Percentiles rank a stretch among this genome's conserved stretches.
These are phyloP conservation scores for Caenorhabditis japonica DNA, from an alignment of 2,888 invertebrate genomes.

Conservation along the genomic window DNA sequence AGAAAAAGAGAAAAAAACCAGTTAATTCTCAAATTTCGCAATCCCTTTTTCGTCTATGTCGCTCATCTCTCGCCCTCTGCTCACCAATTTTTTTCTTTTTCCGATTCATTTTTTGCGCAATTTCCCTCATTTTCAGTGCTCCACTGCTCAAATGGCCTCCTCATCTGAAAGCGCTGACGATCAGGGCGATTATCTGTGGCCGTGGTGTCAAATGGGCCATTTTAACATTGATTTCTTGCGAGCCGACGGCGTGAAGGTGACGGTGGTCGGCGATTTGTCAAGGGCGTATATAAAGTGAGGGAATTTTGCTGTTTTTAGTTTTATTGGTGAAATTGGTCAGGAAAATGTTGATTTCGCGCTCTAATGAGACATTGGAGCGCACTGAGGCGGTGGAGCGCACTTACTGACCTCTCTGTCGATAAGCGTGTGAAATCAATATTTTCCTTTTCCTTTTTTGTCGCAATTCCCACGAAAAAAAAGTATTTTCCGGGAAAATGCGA, in stretches of 20 bases:
- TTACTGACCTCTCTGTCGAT: no score
- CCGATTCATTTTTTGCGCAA: slow-evolving; percentile 1
- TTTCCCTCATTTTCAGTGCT: slow-evolving; percentile 1
- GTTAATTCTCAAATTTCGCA: no score
- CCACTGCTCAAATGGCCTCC: slow-evolving; percentile 14
- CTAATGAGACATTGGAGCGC: neutral
- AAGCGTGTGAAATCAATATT: no score
- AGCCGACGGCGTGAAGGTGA: slow-evolving; percentile 10
- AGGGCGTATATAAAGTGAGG: slow-evolving; percentile 48
- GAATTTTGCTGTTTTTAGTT: no score
- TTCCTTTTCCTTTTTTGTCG: no score
- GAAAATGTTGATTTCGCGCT: neutral
- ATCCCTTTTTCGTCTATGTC: no score
- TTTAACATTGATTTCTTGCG: slow-evolving; percentile 28
- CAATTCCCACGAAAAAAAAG: no score
- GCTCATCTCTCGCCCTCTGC: no score
- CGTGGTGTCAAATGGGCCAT: slow-evolving; percentile 38
- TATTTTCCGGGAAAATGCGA: no score
- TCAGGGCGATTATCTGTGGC: slow-evolving; percentile 32
- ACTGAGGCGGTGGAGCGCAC: no score
- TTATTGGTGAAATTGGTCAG: neutral
- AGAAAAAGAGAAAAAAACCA: no score
- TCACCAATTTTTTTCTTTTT: no score
- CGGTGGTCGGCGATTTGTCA: slow-evolving; percentile 20
- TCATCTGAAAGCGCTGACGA: slow-evolving; percentile 24